Conservation (phyloP, 2,113 vertebrate genomes). For the Puma concolor region DNA sequence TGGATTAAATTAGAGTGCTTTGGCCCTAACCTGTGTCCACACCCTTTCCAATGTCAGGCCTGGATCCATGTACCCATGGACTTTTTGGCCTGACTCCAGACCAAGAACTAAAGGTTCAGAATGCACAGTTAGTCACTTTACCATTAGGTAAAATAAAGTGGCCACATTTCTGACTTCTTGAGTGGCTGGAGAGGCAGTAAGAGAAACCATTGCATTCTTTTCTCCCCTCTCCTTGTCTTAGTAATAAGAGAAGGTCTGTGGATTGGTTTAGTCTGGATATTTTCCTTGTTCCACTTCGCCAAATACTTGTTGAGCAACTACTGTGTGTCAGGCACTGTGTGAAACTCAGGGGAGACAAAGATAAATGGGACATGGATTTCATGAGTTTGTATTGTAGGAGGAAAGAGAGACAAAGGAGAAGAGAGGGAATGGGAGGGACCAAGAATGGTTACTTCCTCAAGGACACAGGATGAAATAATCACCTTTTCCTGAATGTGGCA, state of each 20-base stretch:
- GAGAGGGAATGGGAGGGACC: too few relatives aligned
- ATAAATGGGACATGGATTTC: not conserved
- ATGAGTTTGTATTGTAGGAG: not conserved
- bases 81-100: not conserved
- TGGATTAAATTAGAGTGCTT: not conserved
- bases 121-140: not conserved
- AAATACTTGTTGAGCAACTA: not conserved
- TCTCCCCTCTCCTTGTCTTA: not conserved
- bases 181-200: not conserved
- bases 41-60: not conserved
- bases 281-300: not conserved
- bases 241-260: not conserved
- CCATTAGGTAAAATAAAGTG: not conserved
- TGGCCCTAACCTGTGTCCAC: not conserved
- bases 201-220: not conserved
- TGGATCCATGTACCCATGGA: not conserved
- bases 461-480: not conserved
- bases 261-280: not conserved
- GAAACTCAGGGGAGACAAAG: not conserved
- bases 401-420: not conserved
- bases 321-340: not conserved
- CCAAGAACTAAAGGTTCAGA: not conserved
- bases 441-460: not conserved
- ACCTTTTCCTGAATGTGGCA: not conserved
- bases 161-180: not conserved